Base-by-base conservation (phyloP, 1,140 invertebrate species). In the Drosophila ficusphila region DNA sequence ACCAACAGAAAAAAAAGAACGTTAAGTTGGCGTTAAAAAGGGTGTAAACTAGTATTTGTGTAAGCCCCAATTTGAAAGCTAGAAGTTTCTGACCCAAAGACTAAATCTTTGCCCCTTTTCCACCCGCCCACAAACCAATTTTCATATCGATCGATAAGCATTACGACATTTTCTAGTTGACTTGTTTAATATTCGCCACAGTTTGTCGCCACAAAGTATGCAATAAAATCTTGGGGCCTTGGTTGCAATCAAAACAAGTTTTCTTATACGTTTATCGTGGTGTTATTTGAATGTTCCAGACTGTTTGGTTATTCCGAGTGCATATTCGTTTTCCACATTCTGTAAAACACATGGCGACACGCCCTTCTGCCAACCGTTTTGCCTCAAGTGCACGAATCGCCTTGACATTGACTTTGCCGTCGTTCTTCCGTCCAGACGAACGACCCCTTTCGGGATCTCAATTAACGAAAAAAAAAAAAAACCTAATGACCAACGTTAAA, bases 361-460 rank as follows among this genome's bases (percentile, higher is more conserved):
- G 36, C 67, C 33, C 18, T 21, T 9, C 4, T 19, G 16, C 19
- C 16, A 58, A 11, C 16, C 36, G 16, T 51, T 51, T 16, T 41
- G 42, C 38, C 21, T 41, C 34, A 52, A 48, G 41, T 60, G 58
- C 36, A 60, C 11, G 52, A n/a, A 18, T 69, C 29, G 60, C 48
- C 72, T 76, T 76, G 73, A 68, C 73, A 76, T 76, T 76, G 73
- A 69, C 72, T 54, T 75, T 73, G 69, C 23, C 2, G n/a, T 39
- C 49, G 47, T 54, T 49, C 34, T 56, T 73, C 16, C 39, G 23
- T 2, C 41, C 27, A 19, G 18, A 44, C 39, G 31, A 3, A 18
- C 7, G 14, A 7, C 16, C 53, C 19, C 19, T 7, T 36, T 14
- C 25, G 34, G 42, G 46, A 53, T 27, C 29, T 64, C 47, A 52